Evolutionary conservation across 2,797 vertebrate species (phyloP), one percentile per base, ranked within the genome.

Genomic region (Synaphobranchus kaupii): DNA sequence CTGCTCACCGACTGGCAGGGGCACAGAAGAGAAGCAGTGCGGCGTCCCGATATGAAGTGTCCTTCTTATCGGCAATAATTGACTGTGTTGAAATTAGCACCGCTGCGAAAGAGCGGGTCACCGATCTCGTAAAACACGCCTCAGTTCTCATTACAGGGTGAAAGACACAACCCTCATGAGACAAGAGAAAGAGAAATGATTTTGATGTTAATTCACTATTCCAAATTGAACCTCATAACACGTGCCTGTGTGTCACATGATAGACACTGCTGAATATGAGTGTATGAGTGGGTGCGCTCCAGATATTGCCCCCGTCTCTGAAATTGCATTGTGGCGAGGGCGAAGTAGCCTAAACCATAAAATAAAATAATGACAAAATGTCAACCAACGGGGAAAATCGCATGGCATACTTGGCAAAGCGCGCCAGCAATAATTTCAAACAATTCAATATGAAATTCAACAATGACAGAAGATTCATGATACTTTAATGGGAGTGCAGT

Each of bases 61-160:
- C 50, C 12, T 50, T 78, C 31, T 78, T 78, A 39, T 78, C 50
- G 28, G 13, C 71, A 58, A 52, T 78, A 39, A 58, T 44, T 4
- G 22, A 71, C 52, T 54, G 34, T 25, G 17, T 68, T 71, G 50
- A 84, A 78, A 86, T 86, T 60, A 86, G 54, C 39, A 73, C 84
- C 81, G 25, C 81, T 22, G 12, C 17, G 52, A 31, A 39, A 54
- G 54, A 73, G 31, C 31, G 5, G 87, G 84, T 60, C 85, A 58
- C 71, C 60, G 25, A 66, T 47, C 9, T 39, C 58, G 39, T 44
- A 68, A 85, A 13, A 20, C 12, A 9, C 20, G 25, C 60, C 60
- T 84, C 58, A 4, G 58, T 50, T 85, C 34, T 48, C 44, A 85
- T 66, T 44, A 68, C 56, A 50, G 44, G 58, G 58, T 71, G 60